A percentile compares a stretch with the other conserved stretches of the same genome.
These are phyloP conservation scores for Gymnodraco acuticeps DNA, from an alignment of 2,797 vertebrate species.

Conservation along the genomic window DNA sequence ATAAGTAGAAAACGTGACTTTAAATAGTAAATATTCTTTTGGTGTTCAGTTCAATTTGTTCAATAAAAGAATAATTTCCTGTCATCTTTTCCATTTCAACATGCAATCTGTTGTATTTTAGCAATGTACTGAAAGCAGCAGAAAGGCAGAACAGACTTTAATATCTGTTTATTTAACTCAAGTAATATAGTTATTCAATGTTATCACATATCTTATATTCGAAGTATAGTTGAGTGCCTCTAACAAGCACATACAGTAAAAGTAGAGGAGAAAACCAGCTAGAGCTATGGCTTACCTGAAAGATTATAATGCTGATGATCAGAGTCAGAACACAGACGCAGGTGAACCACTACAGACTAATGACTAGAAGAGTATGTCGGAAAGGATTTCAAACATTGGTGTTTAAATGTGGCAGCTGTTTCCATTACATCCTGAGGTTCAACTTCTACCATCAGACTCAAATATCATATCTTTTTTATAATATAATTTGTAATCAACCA, in stretches of 20 bases:
- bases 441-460: constrained; percentile 36
- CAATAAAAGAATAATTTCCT: no score
- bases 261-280: constrained; percentile 14
- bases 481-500: constrained; percentile 4
- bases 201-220: no score
- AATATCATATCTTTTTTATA: neutral
- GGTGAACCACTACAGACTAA: constrained; percentile 28
- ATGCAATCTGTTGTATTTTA: no score
- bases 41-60: no score
- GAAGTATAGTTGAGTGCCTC: neutral
- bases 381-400: constrained; percentile 40
- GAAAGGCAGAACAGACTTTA: no score
- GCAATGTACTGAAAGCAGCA: no score
- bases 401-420: constrained; percentile 19
- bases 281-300: constrained; percentile 56
- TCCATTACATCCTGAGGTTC: constrained; percentile 60
- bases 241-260: constrained; percentile 47
- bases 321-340: constrained; percentile 33
- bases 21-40: no score
- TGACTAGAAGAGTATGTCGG: constrained; percentile 24
- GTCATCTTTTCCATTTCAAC: no score
- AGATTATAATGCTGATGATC: constrained; percentile 36
- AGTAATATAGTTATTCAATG: no score
- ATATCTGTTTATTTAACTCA: no score
- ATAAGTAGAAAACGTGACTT: no score